A percentile compares a stretch with the other conserved stretches of the same genome.
Conservation (phyloP, 2,797 vertebrate genomes). For the Leptodactylus fallax region DNA sequence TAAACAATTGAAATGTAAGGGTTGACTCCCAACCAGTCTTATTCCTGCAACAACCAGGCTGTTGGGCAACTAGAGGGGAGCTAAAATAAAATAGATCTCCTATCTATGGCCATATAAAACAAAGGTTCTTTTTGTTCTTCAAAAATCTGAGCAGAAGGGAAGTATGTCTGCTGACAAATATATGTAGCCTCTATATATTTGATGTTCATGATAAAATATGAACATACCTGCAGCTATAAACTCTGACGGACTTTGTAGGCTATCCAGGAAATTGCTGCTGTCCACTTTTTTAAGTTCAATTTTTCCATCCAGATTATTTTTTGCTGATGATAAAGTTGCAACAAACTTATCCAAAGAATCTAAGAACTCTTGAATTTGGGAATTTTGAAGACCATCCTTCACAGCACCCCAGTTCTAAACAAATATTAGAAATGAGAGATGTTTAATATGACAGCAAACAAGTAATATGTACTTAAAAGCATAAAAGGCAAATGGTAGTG, state of each 20-base stretch:
- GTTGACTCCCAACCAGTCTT: too few species aligned
- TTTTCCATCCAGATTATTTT: conserved; percentile 77
- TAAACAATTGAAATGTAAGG: too few species aligned
- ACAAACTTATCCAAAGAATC: conserved; percentile 79
- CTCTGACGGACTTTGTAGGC: conserved; percentile 77
- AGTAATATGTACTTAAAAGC: background rate
- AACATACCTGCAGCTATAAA: conserved; percentile 78
- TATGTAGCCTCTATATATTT: background rate
- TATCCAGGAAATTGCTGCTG: conserved; percentile 70
- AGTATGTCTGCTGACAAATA: background rate
- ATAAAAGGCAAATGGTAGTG: background rate
- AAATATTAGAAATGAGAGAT: conserved; percentile 13
- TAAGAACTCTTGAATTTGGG: conserved; percentile 78
- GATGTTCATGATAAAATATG: background rate
- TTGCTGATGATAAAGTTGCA: conserved; percentile 74
- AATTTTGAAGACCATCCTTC: conserved; percentile 73
- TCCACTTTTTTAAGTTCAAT: conserved; percentile 75
- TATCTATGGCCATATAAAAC: background rate
- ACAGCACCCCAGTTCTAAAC: conserved; percentile 78
- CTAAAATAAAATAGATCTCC: background rate
- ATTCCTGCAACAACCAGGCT: too few species aligned
- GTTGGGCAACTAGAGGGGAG: too few species aligned
- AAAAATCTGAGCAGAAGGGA: background rate
- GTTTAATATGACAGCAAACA: background rate
- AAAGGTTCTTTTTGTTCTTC: background rate